These are phyloP conservation scores for Epizoanthus ramosus DNA, from an alignment of 92 coral and sea anemone species.

Conservation along the genomic window DNA sequence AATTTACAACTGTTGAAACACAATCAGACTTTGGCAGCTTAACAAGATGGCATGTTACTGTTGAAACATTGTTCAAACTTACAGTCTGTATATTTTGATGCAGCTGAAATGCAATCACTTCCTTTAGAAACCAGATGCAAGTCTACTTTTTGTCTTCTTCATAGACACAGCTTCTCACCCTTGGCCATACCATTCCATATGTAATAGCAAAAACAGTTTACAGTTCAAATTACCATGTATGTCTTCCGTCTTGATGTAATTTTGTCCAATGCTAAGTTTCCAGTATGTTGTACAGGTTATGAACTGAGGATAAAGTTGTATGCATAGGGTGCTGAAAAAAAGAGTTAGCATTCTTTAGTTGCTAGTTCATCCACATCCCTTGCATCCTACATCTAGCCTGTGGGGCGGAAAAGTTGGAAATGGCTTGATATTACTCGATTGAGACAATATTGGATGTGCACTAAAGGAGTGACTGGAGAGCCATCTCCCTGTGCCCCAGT, in stretches of 20 bases:
- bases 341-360: not conserved
- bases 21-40: no score
- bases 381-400: no score
- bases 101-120: not conserved
- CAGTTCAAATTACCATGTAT: not conserved
- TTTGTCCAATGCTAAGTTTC: not conserved
- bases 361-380: no score
- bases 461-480: no score
- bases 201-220: no score
- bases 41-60: no score
- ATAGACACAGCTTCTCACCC: not conserved
- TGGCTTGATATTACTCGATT: no score
- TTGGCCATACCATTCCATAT: no score
- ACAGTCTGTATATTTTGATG: not conserved
- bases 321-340: constrained; percentile 66
- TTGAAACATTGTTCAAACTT: not conserved
- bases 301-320: constrained; percentile 10
- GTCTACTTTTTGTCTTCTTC: not conserved
- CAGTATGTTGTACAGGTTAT: not conserved
- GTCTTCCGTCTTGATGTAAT: not conserved
- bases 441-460: no score
- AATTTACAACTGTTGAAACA: no score
- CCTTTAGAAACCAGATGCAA: not conserved
- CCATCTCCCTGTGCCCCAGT: no score
- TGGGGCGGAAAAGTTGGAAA: no score